Base-by-base conservation (phyloP, 2,888 invertebrate species). In the Dastarcus helophoroides region DNA sequence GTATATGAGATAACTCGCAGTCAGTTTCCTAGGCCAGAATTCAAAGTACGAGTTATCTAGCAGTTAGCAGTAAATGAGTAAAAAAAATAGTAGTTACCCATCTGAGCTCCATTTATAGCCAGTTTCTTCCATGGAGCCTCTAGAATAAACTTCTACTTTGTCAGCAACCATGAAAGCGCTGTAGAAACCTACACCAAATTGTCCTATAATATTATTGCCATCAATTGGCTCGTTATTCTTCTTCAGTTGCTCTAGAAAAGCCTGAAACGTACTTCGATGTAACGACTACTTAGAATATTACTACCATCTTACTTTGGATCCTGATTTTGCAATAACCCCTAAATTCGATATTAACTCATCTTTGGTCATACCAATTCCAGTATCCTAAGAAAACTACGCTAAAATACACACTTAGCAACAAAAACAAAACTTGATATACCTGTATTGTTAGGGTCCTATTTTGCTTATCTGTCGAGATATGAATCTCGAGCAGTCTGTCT, bases 131-230 rank as follows among this genome's bases (percentile, higher is more conserved):
- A 59, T 56, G 34, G 79, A 76, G 33, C 82, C 79, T 51, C 76
- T 74, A 2, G 93, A 88, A 54, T 67, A 94, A 1, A 95, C 94
- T 51, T 93, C 91, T 14, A 97, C 90, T 54, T 79, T 82, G 47
- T 93, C 83, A 12, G 93, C 91, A 3, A 95, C 95, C 89, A 97
- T 95, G 57, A 97, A 97, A 1, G 85, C 80, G 8, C 95, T 94
- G 60, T 97, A 97, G 61, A 97, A 97, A 1, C 95, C 97, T 10
- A 97, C 97, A 42, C 95, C 97, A 67, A 97, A 97, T 60, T 97
- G 94, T 3, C 95, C 93, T 55, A 94, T 93, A 30, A 94, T 90
- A 39, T 81, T 77, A 27, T 73, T 79, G 0, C 74, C 59, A 42
- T 71, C 74, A 7, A 76, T 74, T 2, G 68, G 65, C 22, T 73